Evolutionary conservation across 37 sponge, comb jelly and placozoan genomes (phyloP), one percentile per base, ranked within the genome.

Genomic region (Oscarella lobularis): DNA sequence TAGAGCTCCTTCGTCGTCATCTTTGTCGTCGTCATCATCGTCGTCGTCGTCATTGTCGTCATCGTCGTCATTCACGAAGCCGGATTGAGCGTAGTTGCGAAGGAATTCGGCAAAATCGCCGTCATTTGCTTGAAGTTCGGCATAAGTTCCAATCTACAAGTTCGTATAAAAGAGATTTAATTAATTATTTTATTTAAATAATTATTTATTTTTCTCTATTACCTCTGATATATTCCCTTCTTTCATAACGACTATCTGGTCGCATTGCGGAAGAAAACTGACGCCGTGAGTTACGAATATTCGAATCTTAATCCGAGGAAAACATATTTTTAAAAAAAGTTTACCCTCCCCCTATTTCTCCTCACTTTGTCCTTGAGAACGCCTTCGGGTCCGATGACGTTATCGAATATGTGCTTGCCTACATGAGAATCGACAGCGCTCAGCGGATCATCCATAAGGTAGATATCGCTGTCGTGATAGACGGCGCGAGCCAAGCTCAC

Each of bases 361-460:
- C 73, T 67, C 75, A 96, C 97, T 89, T 89, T 98, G 38, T 87
- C 78, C 39, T 79, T 87, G 74, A 98, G 79, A 74, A 91, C 36
- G 38, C 99, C 99, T 2, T 91, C 79, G 40, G 99, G 99, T 74
- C 99, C 99, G 31, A 98, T 89, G 35, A 98, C 92, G 36, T 91
- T 80, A 0, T 94, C 87, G 85, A 94, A 98, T 81, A 98, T 88
- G 80, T 98, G 99, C 73, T 98, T 91, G 31, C 99, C 99, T 0
- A 98, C 99, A 68, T 98, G 99, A 1, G 99, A 79, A 80, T 98
- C 99, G 35, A 98, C 98, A 34, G 98, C 98, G 77, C 86, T 85
- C 38, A 97, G 80, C 0, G 98, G 94, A 84, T 97, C 94, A 76
- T 97, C 98, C 34, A 97, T 73, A 67, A 92, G 78, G 74, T 89